Conservation (phyloP, 2,888 invertebrate species). For the Ennomos erosarius region DNA sequence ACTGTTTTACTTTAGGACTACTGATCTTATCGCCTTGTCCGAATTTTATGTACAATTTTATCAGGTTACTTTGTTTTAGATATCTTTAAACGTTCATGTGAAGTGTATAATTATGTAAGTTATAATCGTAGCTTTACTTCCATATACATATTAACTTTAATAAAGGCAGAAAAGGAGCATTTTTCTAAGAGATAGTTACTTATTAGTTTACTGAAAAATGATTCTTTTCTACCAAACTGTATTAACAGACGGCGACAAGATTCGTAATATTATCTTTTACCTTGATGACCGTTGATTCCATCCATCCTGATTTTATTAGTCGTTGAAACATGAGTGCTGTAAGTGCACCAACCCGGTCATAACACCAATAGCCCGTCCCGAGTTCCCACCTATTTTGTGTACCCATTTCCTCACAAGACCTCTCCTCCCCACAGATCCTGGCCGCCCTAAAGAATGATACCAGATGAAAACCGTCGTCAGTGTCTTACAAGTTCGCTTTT, state of each 20-base stretch:
- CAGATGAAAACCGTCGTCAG: constrained; percentile 9
- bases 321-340: background rate
- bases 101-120: constrained; percentile 34
- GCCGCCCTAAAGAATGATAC: constrained; percentile 39
- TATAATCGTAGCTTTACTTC: constrained; percentile 20
- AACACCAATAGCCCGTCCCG: background rate
- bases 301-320: background rate
- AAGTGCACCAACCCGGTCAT: constrained; percentile 1
- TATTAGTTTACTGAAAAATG: constrained; percentile 11
- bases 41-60: constrained; percentile 62
- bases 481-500: constrained; percentile 33
- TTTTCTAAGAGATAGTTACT: constrained; percentile 6
- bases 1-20: constrained; percentile 41
- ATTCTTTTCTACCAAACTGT: constrained; percentile 7
- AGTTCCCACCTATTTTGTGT: background rate
- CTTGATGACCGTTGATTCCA: background rate
- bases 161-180: constrained; percentile 15
- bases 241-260: constrained; percentile 15
- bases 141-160: constrained; percentile 4
- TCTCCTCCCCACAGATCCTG: constrained; percentile 50
- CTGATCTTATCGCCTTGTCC: constrained; percentile 67
- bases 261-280: constrained; percentile 3
- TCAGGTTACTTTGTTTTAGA: constrained; percentile 51
- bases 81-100: constrained; percentile 37
- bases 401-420: constrained; percentile 7